Evolutionary conservation across 2,888 invertebrate species (phyloP).

Genomic region (Oeneis ivallda): DNA sequence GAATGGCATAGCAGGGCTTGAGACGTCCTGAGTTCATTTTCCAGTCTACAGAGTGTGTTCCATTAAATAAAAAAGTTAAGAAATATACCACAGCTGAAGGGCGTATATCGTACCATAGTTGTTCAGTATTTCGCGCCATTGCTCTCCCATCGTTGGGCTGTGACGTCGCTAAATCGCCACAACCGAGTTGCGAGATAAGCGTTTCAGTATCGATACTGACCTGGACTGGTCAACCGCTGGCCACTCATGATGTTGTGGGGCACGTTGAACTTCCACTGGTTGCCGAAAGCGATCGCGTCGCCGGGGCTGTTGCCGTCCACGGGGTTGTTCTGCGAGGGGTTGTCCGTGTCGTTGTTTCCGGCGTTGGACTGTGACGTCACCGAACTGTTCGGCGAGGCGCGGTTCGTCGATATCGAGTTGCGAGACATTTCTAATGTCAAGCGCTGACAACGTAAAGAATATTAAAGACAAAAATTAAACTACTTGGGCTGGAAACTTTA

Average conservation of each 20-base stretch:
- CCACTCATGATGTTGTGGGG: constrained; percentile 51
- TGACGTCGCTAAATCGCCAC: neutral
- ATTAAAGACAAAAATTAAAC: neutral
- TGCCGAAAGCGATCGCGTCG: constrained; percentile 56
- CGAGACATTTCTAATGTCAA: constrained; percentile 86
- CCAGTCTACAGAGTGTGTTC: too few species aligned
- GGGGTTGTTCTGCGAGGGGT: constrained; percentile 67
- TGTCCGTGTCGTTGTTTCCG: constrained; percentile 50
- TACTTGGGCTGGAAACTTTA: neutral
- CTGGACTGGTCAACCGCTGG: constrained; percentile 57
- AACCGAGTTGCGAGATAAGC: too few species aligned
- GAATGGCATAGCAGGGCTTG: too few species aligned
- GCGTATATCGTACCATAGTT: too few species aligned
- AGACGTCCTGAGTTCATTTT: too few species aligned
- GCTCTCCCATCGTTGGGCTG: too few species aligned
- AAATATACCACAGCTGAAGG: too few species aligned
- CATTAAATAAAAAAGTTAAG: too few species aligned
- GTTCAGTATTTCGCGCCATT: too few species aligned
- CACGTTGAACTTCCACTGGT: constrained; percentile 64
- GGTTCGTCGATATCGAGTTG: constrained; percentile 82
- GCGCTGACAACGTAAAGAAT: constrained; percentile 65
- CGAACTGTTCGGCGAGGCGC: constrained; percentile 49
- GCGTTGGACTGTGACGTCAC: constrained; percentile 43
- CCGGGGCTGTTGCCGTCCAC: constrained; percentile 62
- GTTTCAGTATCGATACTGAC: constrained; percentile 42